A percentile compares a stretch with the other conserved stretches of the same genome.
Conservation (phyloP, 2,113 vertebrate species). For the Trogon surrucura region DNA sequence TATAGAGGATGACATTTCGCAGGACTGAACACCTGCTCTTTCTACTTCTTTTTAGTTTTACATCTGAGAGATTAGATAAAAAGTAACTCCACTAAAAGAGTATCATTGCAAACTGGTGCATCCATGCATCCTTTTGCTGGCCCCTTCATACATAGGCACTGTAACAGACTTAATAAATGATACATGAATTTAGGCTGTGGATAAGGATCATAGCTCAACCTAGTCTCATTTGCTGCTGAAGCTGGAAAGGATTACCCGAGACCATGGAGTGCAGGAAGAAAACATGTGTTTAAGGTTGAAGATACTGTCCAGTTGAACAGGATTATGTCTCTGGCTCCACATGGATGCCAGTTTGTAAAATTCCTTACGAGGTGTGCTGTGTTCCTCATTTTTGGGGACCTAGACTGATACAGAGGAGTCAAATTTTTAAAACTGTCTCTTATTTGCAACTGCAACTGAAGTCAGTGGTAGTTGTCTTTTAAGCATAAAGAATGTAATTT, state of each 20-base stretch:
- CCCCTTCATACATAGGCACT: not conserved
- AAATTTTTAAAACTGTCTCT: not conserved
- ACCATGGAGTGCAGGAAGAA: not conserved
- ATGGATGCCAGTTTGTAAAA: not conserved
- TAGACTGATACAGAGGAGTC: not conserved
- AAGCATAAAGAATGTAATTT: not conserved
- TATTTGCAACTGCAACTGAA: not conserved
- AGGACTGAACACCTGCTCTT: not conserved
- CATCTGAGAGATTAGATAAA: not conserved
- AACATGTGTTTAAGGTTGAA: not conserved
- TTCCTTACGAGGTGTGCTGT: not conserved
- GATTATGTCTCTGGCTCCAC: not conserved
- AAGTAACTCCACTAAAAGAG: not conserved
- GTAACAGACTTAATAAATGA: not conserved
- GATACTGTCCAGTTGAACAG: not conserved
- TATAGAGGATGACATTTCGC: not conserved
- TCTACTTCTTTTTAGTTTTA: not conserved
- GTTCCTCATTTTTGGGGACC: not conserved
- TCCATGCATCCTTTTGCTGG: not conserved
- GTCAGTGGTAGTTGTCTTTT: not conserved
- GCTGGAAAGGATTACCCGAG: not conserved
- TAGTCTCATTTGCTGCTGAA: not conserved
- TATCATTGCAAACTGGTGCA: not conserved
- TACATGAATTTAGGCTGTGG: not conserved
- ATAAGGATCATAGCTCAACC: not conserved